Conservation (phyloP, 2,113 vertebrate species). For the Nycticebus coucang region DNA sequence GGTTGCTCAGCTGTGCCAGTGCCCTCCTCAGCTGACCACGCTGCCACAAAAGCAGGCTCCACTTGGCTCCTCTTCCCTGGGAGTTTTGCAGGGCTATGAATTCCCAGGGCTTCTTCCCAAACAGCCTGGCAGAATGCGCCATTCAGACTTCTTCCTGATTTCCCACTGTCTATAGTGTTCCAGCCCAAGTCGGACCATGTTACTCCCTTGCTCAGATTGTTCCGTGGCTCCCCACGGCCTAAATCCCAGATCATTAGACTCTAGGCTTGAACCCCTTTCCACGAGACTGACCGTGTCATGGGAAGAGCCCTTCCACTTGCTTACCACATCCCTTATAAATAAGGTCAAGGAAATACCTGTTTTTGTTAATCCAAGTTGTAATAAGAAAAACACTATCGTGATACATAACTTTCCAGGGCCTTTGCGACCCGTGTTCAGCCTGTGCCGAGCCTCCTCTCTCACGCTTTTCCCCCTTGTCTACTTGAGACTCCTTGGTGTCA, state of each 20-base stretch:
- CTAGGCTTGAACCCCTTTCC: conserved; percentile 71
- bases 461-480: background rate
- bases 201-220: background rate
- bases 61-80: conserved; percentile 6
- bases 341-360: conserved; percentile 80
- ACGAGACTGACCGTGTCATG: background rate
- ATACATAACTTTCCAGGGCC: conserved; percentile 34
- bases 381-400: conserved; percentile 72
- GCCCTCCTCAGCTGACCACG: background rate
- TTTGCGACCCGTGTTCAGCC: background rate
- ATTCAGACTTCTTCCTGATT: background rate
- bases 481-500: background rate
- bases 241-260: conserved; percentile 77
- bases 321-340: conserved; percentile 63
- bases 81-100: background rate
- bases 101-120: conserved; percentile 41
- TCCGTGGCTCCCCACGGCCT: background rate
- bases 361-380: conserved; percentile 68
- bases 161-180: background rate
- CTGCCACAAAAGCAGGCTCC: background rate
- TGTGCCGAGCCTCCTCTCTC: background rate
- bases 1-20: background rate
- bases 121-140: background rate
- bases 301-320: background rate
- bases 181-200: background rate